phyloP scores from a whole-genome alignment of 1,140 invertebrate genomes.

The Hirudo medicinalis region DNA sequence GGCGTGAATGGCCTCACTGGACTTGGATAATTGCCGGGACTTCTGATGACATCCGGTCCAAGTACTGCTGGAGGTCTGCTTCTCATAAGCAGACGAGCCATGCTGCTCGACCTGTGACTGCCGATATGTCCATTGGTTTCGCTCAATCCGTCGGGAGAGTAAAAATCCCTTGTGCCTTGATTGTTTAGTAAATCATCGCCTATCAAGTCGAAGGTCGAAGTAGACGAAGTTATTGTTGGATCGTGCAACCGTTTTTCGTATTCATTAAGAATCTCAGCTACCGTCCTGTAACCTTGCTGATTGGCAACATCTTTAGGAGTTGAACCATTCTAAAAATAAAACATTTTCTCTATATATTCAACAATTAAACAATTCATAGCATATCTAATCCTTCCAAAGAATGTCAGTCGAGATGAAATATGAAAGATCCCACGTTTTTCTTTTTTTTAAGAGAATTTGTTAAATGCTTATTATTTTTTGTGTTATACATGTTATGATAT shows the following conservation, averaged over 20 bases:
- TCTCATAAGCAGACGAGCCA: neutral
- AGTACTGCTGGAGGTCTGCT: slow-evolving; percentile 4
- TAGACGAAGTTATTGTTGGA: neutral
- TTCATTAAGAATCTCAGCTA: slow-evolving; percentile 21
- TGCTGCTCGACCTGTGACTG: neutral
- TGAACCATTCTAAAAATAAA: slow-evolving; percentile 19
- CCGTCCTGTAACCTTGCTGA: slow-evolving; percentile 22
- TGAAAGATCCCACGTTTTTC: neutral
- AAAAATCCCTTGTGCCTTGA: too few species aligned
- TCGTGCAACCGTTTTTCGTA: slow-evolving; percentile 17
- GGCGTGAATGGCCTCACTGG: slow-evolving; percentile 6
- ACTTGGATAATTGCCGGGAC: slow-evolving; percentile 10
- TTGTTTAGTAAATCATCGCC: too few species aligned
- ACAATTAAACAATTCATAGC: too few species aligned
- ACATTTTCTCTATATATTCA: too few species aligned
- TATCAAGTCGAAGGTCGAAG: neutral
- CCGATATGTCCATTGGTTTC: slow-evolving; percentile 1
- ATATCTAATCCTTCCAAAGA: too few species aligned
- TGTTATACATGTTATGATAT: too few species aligned
- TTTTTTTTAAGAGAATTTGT: neutral
- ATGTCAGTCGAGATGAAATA: too few species aligned
- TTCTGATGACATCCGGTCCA: slow-evolving; percentile 12
- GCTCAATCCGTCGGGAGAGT: neutral
- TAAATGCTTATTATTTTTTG: neutral
- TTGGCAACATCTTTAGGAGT: slow-evolving; percentile 21